Percentiles rank a stretch among this genome's conserved stretches.
phyloP scores from a whole-genome alignment of 2,113 vertebrate species.

The Mungos mungo region DNA sequence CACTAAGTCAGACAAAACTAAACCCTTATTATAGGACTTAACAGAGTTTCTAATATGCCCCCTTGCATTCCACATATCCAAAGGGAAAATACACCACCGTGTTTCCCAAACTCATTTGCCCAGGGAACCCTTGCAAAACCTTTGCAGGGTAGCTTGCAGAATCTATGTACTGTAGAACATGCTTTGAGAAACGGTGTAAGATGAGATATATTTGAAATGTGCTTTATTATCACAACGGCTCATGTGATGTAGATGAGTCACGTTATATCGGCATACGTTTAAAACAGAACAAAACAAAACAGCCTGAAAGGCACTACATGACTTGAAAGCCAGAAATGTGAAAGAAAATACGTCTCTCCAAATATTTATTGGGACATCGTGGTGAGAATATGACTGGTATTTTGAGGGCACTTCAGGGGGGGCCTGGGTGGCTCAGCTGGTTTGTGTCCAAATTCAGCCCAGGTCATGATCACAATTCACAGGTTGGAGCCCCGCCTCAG shows the following conservation, averaged over 20 bases:
- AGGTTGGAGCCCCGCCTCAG: too few species aligned
- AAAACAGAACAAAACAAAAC: background rate
- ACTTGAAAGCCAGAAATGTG: background rate
- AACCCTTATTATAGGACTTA: background rate
- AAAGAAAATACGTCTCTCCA: background rate
- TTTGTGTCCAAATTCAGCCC: too few species aligned
- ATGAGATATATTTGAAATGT: background rate
- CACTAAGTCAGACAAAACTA: background rate
- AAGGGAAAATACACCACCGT: background rate
- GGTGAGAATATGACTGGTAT: background rate
- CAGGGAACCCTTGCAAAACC: background rate
- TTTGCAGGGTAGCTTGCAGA: background rate
- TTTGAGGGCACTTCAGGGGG: background rate
- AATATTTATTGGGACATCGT: background rate
- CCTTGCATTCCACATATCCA: background rate
- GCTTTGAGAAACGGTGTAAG: background rate
- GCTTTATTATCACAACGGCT: background rate
- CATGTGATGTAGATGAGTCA: background rate
- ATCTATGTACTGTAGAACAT: background rate
- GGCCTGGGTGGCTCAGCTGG: too few species aligned
- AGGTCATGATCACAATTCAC: too few species aligned
- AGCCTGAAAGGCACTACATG: background rate
- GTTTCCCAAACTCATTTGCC: slow-evolving; percentile 4
- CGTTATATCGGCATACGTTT: too few species aligned
- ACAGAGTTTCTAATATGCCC: background rate